Conservation (phyloP, 2,888 invertebrate species). For the Thumatha senex region DNA sequence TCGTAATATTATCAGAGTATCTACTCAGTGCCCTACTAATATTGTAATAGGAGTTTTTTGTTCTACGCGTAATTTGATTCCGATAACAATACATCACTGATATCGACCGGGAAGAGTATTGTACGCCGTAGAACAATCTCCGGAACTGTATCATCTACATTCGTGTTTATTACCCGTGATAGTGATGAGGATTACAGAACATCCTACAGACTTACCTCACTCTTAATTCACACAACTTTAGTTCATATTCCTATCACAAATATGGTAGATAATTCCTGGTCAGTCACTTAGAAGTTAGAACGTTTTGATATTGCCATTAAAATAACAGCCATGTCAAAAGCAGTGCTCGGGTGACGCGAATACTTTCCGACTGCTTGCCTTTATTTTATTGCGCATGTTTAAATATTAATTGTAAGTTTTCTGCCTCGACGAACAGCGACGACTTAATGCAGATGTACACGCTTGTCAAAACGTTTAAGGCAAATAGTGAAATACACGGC, state of each 20-base stretch:
- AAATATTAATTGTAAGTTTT: conserved; percentile 81
- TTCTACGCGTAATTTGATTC: too few relatives aligned
- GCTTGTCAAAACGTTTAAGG: conserved; percentile 65
- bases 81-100: neutral
- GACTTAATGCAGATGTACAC: conserved; percentile 61
- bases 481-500: conserved; percentile 48
- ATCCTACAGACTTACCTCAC: conserved; percentile 29
- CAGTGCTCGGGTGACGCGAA: conserved; percentile 69
- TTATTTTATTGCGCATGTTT: conserved; percentile 79
- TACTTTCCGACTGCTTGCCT: conserved; percentile 76
- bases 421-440: conserved; percentile 56
- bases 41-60: too few relatives aligned
- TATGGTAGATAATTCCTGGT: conserved; percentile 32
- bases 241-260: conserved; percentile 8
- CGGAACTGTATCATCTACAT: conserved; percentile 56
- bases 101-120: conserved; percentile 19
- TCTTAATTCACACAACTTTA: conserved; percentile 15
- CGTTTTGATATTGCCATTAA: conserved; percentile 38
- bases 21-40: too few relatives aligned
- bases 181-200: conserved; percentile 40
- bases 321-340: conserved; percentile 78
- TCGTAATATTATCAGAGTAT: too few relatives aligned
- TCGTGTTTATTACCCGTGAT: conserved; percentile 47
- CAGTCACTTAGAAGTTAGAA: conserved; percentile 25
- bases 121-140: conserved; percentile 49